Percentiles rank a stretch among this genome's conserved stretches.
phyloP scores from a whole-genome alignment of 2,888 invertebrate genomes.

The Andrena chrysosceles region DNA sequence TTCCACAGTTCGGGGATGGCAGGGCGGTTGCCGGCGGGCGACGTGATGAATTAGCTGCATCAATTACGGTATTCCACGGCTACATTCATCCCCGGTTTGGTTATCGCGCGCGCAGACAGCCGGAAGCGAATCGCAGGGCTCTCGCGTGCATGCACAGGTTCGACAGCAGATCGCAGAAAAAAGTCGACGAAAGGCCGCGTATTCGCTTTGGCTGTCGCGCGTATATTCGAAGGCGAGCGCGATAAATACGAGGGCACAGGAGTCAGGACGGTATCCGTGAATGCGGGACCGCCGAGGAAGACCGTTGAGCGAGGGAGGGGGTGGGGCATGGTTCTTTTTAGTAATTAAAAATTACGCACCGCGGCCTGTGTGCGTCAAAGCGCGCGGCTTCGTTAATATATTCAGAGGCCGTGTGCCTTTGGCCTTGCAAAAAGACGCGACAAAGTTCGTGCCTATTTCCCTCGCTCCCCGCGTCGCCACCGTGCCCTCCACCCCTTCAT shows the following conservation, averaged over 20 bases:
- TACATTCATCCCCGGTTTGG: constrained; percentile 34
- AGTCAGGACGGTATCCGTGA: constrained; percentile 55
- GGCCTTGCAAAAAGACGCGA: constrained; percentile 61
- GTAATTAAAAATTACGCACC: constrained; percentile 74
- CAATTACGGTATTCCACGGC: constrained; percentile 39
- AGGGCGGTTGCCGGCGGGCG: constrained; percentile 1
- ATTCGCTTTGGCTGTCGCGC: constrained; percentile 61
- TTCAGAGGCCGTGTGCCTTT: constrained; percentile 60
- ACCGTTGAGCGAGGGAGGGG: constrained; percentile 30
- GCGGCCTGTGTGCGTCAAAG: constrained; percentile 65
- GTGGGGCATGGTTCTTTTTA: constrained; percentile 63
- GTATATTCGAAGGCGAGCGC: constrained; percentile 38
- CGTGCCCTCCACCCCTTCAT: constrained; percentile 14
- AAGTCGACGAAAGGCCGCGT: constrained; percentile 3
- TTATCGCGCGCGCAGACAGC: constrained; percentile 38
- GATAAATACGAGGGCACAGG: constrained; percentile 61
- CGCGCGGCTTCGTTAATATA: constrained; percentile 70
- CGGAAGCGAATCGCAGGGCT: constrained; percentile 16
- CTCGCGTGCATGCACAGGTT: constrained; percentile 18
- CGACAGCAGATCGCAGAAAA: constrained; percentile 41
- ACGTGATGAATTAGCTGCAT: constrained; percentile 60
- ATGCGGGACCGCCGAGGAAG: constrained; percentile 56
- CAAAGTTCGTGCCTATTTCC: constrained; percentile 62
- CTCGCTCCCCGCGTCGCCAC: constrained; percentile 14
- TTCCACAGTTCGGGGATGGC: constrained; percentile 14